Evolutionary conservation across 2,797 vertebrate genomes (phyloP).

Genomic region (Lacerta agilis): DNA sequence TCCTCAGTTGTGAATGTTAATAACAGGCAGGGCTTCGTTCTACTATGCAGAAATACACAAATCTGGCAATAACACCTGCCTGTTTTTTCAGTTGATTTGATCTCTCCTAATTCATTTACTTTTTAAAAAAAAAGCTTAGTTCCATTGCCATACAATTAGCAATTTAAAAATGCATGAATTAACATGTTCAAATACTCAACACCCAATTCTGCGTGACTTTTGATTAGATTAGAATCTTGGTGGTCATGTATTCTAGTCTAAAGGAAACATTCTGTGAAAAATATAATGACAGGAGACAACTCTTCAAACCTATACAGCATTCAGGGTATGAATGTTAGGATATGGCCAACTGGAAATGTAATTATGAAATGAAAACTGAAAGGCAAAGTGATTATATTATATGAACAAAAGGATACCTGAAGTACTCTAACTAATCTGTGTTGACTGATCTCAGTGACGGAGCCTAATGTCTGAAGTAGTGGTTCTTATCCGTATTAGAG

Average conservation of each 20-base stretch:
- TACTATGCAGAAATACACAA: conserved; percentile 6
- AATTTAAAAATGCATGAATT: not conserved
- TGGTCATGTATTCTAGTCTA: not conserved
- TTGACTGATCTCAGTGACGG: not conserved
- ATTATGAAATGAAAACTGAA: not conserved
- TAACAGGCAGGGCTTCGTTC: not conserved
- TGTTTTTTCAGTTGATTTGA: not conserved
- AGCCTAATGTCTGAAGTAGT: not conserved
- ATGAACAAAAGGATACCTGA: not conserved
- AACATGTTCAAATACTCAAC: not conserved
- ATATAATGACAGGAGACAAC: not conserved
- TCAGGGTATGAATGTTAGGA: not conserved
- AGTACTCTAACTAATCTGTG: not conserved
- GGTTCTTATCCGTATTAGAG: not conserved
- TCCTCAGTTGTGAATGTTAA: conserved; percentile 8
- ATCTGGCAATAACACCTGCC: not conserved
- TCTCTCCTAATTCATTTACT: not conserved
- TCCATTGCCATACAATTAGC: not conserved
- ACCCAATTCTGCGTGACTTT: not conserved
- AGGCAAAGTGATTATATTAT: not conserved
- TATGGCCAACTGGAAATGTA: not conserved
- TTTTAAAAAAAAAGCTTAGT: not conserved
- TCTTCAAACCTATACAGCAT: not conserved
- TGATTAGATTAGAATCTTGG: not conserved
- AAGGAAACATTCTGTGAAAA: not conserved